Evolutionary conservation across 2,113 vertebrate genomes (phyloP).

Genomic region (Rousettus leschenaultii): DNA sequence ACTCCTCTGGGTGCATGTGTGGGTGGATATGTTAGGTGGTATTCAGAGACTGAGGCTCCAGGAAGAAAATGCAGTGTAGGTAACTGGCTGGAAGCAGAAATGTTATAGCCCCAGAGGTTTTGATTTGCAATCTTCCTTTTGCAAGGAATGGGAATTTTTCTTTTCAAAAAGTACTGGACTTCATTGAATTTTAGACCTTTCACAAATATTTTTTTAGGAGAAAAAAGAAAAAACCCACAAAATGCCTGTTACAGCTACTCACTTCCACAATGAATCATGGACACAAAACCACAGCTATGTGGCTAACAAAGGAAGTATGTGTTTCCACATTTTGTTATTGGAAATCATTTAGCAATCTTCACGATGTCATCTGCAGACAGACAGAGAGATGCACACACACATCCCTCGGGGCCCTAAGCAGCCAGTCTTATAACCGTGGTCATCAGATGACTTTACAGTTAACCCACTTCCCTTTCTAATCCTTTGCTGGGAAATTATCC

Average conservation of each 20-base stretch:
- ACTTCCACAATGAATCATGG: conserved; percentile 75
- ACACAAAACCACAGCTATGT: conserved; percentile 74
- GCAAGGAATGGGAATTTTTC: conserved; percentile 55
- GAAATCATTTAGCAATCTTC: conserved; percentile 58
- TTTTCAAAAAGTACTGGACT: conserved; percentile 52
- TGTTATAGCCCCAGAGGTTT: neutral
- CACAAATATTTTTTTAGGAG: conserved; percentile 75
- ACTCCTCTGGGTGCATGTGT: neutral
- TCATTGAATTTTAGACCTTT: conserved; percentile 73
- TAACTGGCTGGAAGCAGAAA: neutral
- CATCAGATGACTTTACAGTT: neutral
- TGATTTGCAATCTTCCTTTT: conserved; percentile 61
- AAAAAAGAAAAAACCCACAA: conserved; percentile 49
- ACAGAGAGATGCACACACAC: neutral
- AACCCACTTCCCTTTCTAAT: neutral
- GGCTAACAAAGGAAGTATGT: conserved; percentile 59
- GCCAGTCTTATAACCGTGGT: neutral
- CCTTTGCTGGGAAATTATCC: conserved; percentile 20
- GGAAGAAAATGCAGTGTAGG: neutral
- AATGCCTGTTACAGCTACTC: conserved; percentile 68
- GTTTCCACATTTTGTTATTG: conserved; percentile 56
- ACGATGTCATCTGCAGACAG: conserved; percentile 62
- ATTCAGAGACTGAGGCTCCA: neutral
- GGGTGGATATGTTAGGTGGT: neutral
- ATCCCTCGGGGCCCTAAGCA: neutral